Evolutionary conservation across 2,888 invertebrate genomes (phyloP).

Genomic region (Drosophila hawaiiensis): DNA sequence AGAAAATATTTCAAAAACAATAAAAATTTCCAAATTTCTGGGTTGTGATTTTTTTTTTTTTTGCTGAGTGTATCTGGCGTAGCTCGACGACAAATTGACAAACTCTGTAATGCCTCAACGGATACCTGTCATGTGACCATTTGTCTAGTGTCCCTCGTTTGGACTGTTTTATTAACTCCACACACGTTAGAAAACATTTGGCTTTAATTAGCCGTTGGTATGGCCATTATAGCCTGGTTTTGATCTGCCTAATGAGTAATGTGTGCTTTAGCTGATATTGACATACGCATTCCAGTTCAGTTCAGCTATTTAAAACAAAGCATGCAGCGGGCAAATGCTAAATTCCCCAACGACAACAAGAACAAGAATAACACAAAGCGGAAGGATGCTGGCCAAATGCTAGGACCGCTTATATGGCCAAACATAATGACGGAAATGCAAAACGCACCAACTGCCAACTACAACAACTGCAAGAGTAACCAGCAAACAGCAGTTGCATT

Average conservation of each 20-base stretch:
- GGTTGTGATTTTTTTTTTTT: not conserved
- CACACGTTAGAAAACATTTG: constrained; percentile 53
- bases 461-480: constrained; percentile 51
- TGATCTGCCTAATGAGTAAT: constrained; percentile 29
- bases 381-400: constrained; percentile 72
- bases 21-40: not conserved
- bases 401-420: constrained; percentile 52
- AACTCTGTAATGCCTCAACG: constrained; percentile 44
- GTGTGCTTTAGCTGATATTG: constrained; percentile 31
- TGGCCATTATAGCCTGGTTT: constrained; percentile 38
- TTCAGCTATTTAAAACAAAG: constrained; percentile 47
- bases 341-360: constrained; percentile 34
- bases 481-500: constrained; percentile 19
- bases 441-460: constrained; percentile 58
- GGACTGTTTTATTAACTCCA: constrained; percentile 37
- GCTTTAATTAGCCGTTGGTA: constrained; percentile 54
- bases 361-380: constrained; percentile 36
- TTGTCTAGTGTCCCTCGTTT: constrained; percentile 32
- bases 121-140: constrained; percentile 66
- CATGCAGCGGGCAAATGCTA: constrained; percentile 47
- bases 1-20: not conserved
- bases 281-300: constrained; percentile 42
- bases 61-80: not conserved
- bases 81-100: constrained; percentile 52
- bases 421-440: constrained; percentile 75